phyloP scores from a whole-genome alignment of 2,113 vertebrate genomes.

The Leptodactylus fuscus region DNA sequence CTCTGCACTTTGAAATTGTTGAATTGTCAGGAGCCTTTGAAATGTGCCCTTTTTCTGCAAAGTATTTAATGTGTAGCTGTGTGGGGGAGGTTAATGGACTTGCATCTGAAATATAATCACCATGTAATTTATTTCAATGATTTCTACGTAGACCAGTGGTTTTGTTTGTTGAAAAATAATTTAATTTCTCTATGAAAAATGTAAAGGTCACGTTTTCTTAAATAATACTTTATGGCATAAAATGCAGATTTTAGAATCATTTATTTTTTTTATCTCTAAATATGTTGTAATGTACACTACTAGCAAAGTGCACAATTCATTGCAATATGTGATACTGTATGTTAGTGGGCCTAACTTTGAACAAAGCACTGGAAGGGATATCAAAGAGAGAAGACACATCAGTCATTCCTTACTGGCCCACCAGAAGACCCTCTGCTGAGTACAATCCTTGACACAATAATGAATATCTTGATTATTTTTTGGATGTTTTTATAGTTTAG shows the following conservation, averaged over 20 bases:
- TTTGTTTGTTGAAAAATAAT: conserved; percentile 17
- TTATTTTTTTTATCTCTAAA: neutral
- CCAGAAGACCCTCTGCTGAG: too few species aligned
- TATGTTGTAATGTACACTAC: neutral
- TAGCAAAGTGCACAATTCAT: too few species aligned
- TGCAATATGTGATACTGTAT: too few species aligned
- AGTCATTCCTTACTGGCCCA: too few species aligned
- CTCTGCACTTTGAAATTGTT: neutral
- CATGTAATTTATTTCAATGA: neutral
- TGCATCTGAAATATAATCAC: too few species aligned
- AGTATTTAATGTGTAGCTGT: neutral
- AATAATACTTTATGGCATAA: neutral
- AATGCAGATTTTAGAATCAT: neutral
- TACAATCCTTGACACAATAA: too few species aligned
- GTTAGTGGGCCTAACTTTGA: too few species aligned
- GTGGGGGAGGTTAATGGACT: neutral
- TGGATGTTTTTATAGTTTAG: too few species aligned
- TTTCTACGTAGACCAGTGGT: neutral
- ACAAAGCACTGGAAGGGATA: too few species aligned
- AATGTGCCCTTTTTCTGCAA: neutral
- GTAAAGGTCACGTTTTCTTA: neutral
- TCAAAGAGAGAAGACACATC: too few species aligned
- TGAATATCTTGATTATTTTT: too few species aligned
- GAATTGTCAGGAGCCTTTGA: neutral
- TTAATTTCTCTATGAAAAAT: neutral